Evolutionary conservation across 2,888 invertebrate species (phyloP).

Genomic region (Agonopterix subpropinquella): DNA sequence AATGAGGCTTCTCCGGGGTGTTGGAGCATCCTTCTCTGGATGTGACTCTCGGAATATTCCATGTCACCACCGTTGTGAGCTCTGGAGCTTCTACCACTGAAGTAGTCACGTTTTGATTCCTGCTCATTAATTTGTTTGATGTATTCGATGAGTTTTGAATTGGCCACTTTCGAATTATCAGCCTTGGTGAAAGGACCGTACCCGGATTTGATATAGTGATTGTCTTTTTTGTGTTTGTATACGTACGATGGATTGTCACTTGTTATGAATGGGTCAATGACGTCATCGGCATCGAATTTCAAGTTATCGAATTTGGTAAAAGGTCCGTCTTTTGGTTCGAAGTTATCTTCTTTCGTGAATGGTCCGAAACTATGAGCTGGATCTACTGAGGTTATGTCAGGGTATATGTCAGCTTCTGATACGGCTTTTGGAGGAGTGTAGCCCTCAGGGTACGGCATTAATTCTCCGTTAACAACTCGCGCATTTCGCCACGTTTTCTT

Average conservation of each 20-base stretch:
- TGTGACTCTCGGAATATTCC: conserved; percentile 71
- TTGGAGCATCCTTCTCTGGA: conserved; percentile 83
- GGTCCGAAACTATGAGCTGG: conserved; percentile 70
- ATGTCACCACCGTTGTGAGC: conserved; percentile 63
- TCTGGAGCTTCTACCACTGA: conserved; percentile 67
- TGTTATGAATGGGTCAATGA: conserved; percentile 47
- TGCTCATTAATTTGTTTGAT: conserved; percentile 81
- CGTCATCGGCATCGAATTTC: conserved; percentile 53
- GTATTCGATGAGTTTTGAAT: conserved; percentile 78
- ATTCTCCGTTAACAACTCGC: conserved; percentile 88
- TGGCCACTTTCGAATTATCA: conserved; percentile 75
- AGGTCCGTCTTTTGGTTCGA: conserved; percentile 71
- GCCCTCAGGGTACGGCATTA: conserved; percentile 84
- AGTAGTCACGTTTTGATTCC: conserved; percentile 77
- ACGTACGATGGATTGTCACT: conserved; percentile 49
- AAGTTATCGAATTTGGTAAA: conserved; percentile 78
- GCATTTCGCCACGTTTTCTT: conserved; percentile 92
- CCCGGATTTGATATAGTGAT: conserved; percentile 57
- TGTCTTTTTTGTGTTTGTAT: conserved; percentile 62
- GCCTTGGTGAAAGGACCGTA: conserved; percentile 79
- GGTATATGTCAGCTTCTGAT: conserved; percentile 74
- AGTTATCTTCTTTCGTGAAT: conserved; percentile 78
- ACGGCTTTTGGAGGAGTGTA: conserved; percentile 79
- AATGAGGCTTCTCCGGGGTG: conserved; percentile 79
- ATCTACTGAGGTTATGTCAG: conserved; percentile 47